phyloP scores from a whole-genome alignment of 1,140 invertebrate species.

The Antheraea pernyi region DNA sequence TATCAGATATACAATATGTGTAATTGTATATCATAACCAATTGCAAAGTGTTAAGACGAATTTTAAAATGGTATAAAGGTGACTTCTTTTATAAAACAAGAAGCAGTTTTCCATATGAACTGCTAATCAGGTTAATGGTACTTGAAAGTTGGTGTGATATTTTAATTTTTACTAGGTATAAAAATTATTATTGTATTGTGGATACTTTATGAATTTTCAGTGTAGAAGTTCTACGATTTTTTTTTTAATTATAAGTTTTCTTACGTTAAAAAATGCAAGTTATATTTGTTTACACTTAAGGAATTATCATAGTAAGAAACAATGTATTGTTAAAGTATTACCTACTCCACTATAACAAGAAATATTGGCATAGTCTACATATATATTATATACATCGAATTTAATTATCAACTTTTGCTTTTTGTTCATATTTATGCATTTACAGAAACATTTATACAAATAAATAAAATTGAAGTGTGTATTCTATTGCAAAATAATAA shows the following conservation, averaged over 20 bases:
- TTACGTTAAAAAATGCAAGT: no score
- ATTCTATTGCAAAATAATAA: not conserved
- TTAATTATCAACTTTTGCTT: constrained; percentile 5
- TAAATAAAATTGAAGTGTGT: no score
- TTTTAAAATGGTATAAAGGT: no score
- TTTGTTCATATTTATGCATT: not conserved
- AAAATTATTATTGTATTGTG: not conserved
- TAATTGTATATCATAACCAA: not conserved
- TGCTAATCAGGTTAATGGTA: not conserved
- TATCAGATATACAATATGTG: not conserved
- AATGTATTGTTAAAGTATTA: not conserved
- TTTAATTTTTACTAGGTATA: not conserved
- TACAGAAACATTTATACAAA: not conserved
- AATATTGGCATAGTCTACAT: not conserved
- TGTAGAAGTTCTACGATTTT: not conserved
- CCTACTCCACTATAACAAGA: not conserved
- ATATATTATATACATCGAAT: not conserved
- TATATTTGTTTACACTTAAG: not conserved
- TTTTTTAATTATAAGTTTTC: no score
- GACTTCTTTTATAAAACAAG: no score
- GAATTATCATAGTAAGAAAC: not conserved
- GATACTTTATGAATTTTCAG: not conserved
- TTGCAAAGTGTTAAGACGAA: not conserved
- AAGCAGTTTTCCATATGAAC: not conserved
- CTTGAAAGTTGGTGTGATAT: not conserved